Evolutionary conservation across 2,113 vertebrate genomes (phyloP), one percentile per base, ranked within the genome.

Genomic region (Mesembrinibis cayennensis): DNA sequence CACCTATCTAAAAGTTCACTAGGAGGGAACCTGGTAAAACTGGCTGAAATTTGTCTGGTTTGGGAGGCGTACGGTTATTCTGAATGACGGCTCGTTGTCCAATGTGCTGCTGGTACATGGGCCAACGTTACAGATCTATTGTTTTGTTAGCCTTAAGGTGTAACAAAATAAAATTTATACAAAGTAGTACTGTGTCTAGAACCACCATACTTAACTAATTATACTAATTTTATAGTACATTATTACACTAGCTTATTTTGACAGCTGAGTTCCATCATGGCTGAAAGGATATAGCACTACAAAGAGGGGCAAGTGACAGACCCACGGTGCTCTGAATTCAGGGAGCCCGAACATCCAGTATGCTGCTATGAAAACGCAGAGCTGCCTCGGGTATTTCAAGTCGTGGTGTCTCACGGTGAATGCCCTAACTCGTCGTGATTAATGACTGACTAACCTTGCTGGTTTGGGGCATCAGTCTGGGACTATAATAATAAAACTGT

Each of bases 291-390:
- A 8, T 4, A 21, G 59, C 34, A 5, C 47, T 38, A 6, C 2
- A 11, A 26, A 67, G 62, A 72, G 40, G 16, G 61, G 40, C 26
- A 11, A 3, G 23, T 49, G 49, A 17, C 14, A 34, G 8, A 11
- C 8, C 47, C 7, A 1, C 13, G 17, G 49, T 0, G 0, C 4
- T n/a, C 36, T 50, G 56, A 55, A 21, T 62, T 58, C 13, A 7
- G 42, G 58, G 38, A 74, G 44, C 42, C 6, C n/a, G 29, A 9
- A 20, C 32, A 22, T 30, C n/a, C 32, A 22, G 0, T 7, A 5
- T 3, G 2, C 16, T 34, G 50, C 42, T 23, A 3, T 26, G 29
- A 36, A 76, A 67, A 42, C 30, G 32, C 66, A 47, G 36, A 82
- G 32, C 4, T 59, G 11, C 32, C 15, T 32, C n/a, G 15, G 36